A percentile compares a stretch with the other conserved stretches of the same genome.
phyloP scores from a whole-genome alignment of 1,140 invertebrate genomes.

The Gonatopus flavifemur region DNA sequence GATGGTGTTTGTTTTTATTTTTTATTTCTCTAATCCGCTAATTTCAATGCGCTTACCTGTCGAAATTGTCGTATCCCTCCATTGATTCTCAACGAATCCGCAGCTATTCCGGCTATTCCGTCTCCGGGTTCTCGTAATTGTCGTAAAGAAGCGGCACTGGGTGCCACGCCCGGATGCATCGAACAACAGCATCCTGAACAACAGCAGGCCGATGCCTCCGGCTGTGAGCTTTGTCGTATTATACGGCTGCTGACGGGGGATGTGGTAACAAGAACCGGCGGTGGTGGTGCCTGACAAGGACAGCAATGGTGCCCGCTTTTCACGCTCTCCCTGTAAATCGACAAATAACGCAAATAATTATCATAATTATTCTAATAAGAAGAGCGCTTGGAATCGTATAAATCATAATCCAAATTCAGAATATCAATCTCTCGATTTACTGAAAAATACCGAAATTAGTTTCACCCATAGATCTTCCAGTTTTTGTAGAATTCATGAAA shows the following conservation, averaged over 20 bases:
- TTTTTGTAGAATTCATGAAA: too few relatives aligned
- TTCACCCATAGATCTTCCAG: too few relatives aligned
- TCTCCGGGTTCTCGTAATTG: slow-evolving; percentile 80
- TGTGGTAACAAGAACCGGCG: slow-evolving; percentile 70
- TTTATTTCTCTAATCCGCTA: too few relatives aligned
- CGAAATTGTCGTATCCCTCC: slow-evolving; percentile 95
- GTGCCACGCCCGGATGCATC: slow-evolving; percentile 60
- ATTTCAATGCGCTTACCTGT: slow-evolving; percentile 86
- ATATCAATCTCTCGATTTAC: too few relatives aligned
- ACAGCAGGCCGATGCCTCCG: slow-evolving; percentile 73
- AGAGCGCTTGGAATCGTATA: too few relatives aligned
- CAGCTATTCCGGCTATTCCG: slow-evolving; percentile 93
- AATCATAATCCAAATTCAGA: too few relatives aligned
- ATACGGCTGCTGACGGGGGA: slow-evolving; percentile 72
- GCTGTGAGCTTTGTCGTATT: slow-evolving; percentile 88
- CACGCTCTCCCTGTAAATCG: slow-evolving; percentile 52
- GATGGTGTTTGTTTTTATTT: too few relatives aligned
- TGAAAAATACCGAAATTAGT: too few relatives aligned
- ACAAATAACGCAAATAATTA: neutral
- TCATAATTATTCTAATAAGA: too few relatives aligned
- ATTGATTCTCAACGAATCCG: slow-evolving; percentile 95
- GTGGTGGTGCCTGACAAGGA: slow-evolving; percentile 65
- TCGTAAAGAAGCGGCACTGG: slow-evolving; percentile 74
- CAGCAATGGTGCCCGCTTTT: slow-evolving; percentile 59
- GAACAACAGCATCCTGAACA: slow-evolving; percentile 64